A percentile compares a stretch with the other conserved stretches of the same genome.
Evolutionary conservation across 2,113 vertebrate genomes (phyloP).

Genomic region (Neolamprologus fasciatus): DNA sequence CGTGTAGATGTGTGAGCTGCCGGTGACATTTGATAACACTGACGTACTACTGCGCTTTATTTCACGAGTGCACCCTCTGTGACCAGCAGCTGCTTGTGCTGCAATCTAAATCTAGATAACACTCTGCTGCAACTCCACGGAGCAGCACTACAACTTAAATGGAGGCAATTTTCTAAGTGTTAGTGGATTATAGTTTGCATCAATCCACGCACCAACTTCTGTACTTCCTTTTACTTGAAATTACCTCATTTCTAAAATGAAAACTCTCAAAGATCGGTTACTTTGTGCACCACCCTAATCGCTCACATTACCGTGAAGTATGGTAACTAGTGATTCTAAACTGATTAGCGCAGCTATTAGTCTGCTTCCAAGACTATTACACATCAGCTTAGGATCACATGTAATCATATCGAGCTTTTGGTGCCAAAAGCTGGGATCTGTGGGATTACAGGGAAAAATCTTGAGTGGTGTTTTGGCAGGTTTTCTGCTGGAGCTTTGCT

Average conservation of each 20-base stretch:
- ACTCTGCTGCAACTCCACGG: background rate
- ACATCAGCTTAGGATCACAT: background rate
- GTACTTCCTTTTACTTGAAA: background rate
- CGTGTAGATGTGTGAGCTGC: background rate
- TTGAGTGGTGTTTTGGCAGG: background rate
- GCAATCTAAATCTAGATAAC: background rate
- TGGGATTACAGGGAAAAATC: background rate
- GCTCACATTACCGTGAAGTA: background rate
- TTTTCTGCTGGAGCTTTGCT: background rate
- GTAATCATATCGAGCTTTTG: background rate
- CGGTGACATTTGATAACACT: slow-evolving; percentile 3
- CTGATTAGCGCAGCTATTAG: background rate
- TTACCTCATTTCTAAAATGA: background rate
- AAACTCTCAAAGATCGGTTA: background rate
- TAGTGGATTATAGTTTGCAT: background rate
- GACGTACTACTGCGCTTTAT: background rate
- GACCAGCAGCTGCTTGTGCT: background rate
- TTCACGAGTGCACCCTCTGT: background rate
- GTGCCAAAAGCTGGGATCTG: background rate
- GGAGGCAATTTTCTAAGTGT: background rate
- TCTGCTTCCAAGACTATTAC: background rate
- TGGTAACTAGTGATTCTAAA: background rate
- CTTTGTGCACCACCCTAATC: background rate
- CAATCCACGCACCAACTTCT: background rate
- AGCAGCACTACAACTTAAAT: background rate